A percentile compares a stretch with the other conserved stretches of the same genome.
Conservation (phyloP, 1,140 invertebrate genomes). For the Bacillus rossius region DNA sequence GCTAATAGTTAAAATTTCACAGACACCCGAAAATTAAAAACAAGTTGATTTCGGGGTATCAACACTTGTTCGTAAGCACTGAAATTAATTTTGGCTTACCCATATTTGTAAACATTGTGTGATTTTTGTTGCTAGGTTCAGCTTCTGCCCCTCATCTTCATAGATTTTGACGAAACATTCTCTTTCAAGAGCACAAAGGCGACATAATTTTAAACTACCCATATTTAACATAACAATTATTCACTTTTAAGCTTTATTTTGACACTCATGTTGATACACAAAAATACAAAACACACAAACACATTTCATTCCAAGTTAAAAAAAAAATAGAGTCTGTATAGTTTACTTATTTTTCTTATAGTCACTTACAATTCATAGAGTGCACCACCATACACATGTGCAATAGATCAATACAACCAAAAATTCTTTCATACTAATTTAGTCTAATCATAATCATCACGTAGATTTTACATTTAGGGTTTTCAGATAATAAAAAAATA, state of each 20-base stretch:
- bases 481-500: no score
- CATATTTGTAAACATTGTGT: conserved; percentile 14
- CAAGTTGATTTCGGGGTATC: no score
- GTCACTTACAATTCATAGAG: conserved; percentile 9
- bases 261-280: conserved; percentile 11
- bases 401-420: no score
- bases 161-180: conserved; percentile 15
- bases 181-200: conserved; percentile 10
- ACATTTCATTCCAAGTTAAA: not conserved
- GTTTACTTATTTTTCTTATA: no score
- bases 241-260: not conserved
- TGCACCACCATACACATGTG: conserved; percentile 5
- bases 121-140: conserved; percentile 15
- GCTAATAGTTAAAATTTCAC: no score
- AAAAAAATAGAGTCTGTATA: no score
- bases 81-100: conserved; percentile 8
- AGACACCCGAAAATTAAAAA: no score
- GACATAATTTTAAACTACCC: conserved; percentile 7
- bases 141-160: conserved; percentile 13
- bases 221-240: conserved; percentile 1
- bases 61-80: no score
- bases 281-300: conserved; percentile 7
- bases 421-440: no score
- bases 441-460: no score
- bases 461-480: no score